Evolutionary conservation across 2,113 vertebrate species (phyloP).

Genomic region (Rhabdomys dilectus): DNA sequence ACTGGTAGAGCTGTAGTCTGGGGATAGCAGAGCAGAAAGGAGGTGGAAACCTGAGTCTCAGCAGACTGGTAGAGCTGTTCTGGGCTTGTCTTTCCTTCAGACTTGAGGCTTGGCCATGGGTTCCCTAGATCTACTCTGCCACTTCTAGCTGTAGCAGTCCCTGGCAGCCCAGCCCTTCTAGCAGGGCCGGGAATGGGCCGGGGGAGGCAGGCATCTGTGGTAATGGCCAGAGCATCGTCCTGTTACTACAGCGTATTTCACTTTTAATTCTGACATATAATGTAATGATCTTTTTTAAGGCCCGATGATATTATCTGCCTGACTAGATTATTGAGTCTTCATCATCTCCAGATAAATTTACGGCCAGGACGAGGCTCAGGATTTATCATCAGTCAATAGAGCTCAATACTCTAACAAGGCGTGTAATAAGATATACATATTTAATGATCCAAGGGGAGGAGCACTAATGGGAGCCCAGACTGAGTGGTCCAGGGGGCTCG

Average conservation of each 20-base stretch:
- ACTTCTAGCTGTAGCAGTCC: neutral
- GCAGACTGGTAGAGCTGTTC: neutral
- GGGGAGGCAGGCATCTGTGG: conserved; percentile 55
- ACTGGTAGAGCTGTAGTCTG: neutral
- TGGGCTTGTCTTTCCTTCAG: neutral
- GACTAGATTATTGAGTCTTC: conserved; percentile 95
- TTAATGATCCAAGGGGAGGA: conserved; percentile 97
- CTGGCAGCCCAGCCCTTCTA: conserved; percentile 10
- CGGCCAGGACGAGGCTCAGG: conserved; percentile 91
- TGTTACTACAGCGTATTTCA: conserved; percentile 92
- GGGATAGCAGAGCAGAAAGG: neutral
- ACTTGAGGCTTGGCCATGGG: rapidly evolving
- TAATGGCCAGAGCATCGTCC: conserved; percentile 85
- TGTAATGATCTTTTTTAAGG: conserved; percentile 94
- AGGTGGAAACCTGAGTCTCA: neutral
- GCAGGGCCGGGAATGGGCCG: neutral
- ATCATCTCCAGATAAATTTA: conserved; percentile 93
- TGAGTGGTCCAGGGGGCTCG: conserved; percentile 56
- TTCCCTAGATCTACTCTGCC: neutral
- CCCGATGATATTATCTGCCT: conserved; percentile 93
- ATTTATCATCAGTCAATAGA: conserved; percentile 98
- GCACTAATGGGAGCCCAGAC: conserved; percentile 68
- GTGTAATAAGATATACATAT: conserved; percentile 99
- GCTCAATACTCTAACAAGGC: conserved; percentile 92
- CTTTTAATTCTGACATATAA: conserved; percentile 94